Evolutionary conservation across 2,113 vertebrate species (phyloP).

Genomic region (Leptodactylus fuscus): DNA sequence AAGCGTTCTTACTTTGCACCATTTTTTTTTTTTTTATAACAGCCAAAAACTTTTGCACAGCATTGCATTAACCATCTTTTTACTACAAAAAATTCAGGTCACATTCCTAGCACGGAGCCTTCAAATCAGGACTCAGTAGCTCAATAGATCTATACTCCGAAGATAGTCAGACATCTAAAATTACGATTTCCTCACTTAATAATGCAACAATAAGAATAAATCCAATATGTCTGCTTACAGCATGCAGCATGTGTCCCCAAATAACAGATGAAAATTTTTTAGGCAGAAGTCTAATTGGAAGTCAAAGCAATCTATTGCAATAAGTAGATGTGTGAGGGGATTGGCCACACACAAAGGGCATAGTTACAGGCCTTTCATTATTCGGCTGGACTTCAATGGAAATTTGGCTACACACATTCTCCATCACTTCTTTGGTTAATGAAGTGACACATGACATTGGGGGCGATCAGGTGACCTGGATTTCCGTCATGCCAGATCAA

Average conservation of each 20-base stretch:
- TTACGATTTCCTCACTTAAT: background rate
- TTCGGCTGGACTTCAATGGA: background rate
- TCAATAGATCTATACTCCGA: background rate
- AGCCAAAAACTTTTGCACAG: too few relatives aligned
- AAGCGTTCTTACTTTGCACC: too few relatives aligned
- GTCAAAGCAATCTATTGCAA: background rate
- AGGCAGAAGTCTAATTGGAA: background rate
- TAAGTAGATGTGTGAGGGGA: background rate
- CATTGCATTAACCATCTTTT: too few relatives aligned
- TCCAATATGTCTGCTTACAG: background rate
- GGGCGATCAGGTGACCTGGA: constrained; percentile 22
- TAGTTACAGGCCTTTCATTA: background rate
- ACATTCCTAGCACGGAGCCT: too few relatives aligned
- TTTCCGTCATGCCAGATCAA: constrained; percentile 21
- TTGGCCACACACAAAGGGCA: constrained; percentile 10
- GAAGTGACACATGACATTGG: constrained; percentile 25
- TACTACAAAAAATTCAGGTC: too few relatives aligned
- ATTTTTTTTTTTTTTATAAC: too few relatives aligned
- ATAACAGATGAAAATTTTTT: background rate
- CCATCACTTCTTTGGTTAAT: constrained; percentile 20
- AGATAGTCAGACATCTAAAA: background rate
- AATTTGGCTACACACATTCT: background rate
- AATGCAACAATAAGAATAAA: background rate
- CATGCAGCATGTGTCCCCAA: background rate
- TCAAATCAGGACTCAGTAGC: too few relatives aligned